phyloP scores from a whole-genome alignment of 2,113 vertebrate species.

The Carlito syrichta region DNA sequence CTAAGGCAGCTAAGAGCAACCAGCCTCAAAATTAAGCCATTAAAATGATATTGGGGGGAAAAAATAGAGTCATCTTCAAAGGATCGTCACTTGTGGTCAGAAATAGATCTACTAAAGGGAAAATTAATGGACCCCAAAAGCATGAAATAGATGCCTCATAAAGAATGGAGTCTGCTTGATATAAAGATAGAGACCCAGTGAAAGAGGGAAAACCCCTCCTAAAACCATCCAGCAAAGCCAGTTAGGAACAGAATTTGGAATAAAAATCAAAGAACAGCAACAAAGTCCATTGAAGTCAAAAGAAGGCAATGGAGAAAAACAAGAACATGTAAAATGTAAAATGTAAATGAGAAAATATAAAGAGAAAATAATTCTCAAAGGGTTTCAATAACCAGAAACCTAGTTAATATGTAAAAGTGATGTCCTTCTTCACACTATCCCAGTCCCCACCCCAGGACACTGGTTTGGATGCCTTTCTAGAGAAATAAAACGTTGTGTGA shows the following conservation, averaged over 20 bases:
- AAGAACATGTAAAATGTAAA: not conserved
- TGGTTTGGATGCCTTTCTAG: not conserved
- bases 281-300: not conserved
- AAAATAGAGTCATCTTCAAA: not conserved
- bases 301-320: not conserved
- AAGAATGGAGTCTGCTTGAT: not conserved
- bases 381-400: not conserved
- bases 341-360: not conserved
- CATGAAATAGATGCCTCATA: not conserved
- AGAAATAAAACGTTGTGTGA: not conserved
- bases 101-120: not conserved
- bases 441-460: not conserved
- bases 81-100: not conserved
- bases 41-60: not conserved
- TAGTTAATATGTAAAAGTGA: not conserved
- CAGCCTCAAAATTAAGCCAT: not conserved
- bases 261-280: not conserved
- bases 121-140: not conserved
- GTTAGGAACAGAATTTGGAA: not conserved
- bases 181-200: not conserved
- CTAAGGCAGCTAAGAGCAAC: not conserved
- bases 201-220: not conserved
- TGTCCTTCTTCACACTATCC: not conserved
- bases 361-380: not conserved
- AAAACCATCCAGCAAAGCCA: not conserved